A percentile compares a stretch with the other conserved stretches of the same genome.
These are phyloP conservation scores for Sphaerophoria taeniata DNA, from an alignment of 2,888 invertebrate species.

Conservation along the genomic window DNA sequence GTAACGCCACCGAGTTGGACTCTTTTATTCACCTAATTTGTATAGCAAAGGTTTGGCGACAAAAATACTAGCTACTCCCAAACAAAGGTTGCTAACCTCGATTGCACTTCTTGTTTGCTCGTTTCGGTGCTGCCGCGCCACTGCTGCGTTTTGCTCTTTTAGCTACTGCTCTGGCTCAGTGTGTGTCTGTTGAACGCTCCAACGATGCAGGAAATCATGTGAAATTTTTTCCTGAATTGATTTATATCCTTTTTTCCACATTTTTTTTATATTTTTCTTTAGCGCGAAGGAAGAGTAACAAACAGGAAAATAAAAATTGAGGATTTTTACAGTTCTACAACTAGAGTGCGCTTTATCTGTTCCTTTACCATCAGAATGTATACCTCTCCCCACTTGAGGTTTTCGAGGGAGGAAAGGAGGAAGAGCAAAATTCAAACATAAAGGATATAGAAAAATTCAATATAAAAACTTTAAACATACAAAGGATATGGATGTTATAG, in stretches of 20 bases:
- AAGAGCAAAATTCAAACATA: neutral
- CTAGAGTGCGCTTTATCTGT: slow-evolving; percentile 28
- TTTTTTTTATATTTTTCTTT: slow-evolving; percentile 11
- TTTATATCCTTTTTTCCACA: slow-evolving; percentile 63
- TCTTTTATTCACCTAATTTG: slow-evolving; percentile 4
- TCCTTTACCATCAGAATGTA: neutral
- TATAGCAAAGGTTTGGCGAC: slow-evolving; percentile 66
- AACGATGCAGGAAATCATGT: slow-evolving; percentile 74
- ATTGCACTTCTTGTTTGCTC: slow-evolving; percentile 42
- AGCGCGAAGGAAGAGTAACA: slow-evolving; percentile 5
- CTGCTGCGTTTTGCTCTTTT: slow-evolving; percentile 6
- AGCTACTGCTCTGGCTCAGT: slow-evolving; percentile 34
- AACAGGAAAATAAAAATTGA: neutral
- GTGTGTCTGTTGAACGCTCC: slow-evolving; percentile 71
- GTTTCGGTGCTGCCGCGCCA: neutral
- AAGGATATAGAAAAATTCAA: slow-evolving; percentile 63
- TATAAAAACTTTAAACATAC: slow-evolving; percentile 68
- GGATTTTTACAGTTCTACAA: slow-evolving; percentile 57
- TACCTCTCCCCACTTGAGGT: too few relatives aligned
- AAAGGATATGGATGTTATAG: slow-evolving; percentile 58
- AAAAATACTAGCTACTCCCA: slow-evolving; percentile 47
- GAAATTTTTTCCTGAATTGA: slow-evolving; percentile 71
- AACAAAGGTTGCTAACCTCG: slow-evolving; percentile 50
- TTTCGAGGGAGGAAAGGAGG: slow-evolving; percentile 2
- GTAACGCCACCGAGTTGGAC: slow-evolving; percentile 28